Evolutionary conservation across 1,140 invertebrate genomes (phyloP), one percentile per base, ranked within the genome.

Genomic region (Paraescarpia echinospica): DNA sequence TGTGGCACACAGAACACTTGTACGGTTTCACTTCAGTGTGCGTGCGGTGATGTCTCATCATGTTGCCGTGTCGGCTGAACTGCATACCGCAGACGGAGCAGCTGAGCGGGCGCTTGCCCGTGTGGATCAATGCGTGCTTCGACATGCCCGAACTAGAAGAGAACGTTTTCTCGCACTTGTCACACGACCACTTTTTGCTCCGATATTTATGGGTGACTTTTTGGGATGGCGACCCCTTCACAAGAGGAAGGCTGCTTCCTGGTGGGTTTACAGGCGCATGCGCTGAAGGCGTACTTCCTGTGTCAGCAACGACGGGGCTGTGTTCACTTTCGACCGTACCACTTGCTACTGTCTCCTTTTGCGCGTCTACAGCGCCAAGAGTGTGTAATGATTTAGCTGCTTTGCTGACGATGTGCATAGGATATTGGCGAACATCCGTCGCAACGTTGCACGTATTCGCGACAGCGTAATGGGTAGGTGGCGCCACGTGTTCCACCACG

Each of bases 21-120:
- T 95, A 94, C 4, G 96, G 96, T 93, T 96, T 96, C 92, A 95
- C 95, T 35, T 95, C 96, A 5, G 95, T 95, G 95, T 99, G 99
- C 0, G 98, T 99, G 94, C 99, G 98, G 97, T 99, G 98, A 95
- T 99, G 98, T 93, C 99, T 99, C 96, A 99, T 99, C 94, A 99
- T 96, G 95, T 99, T 98, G 95, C 99, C 98, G 95, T 98, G 99
- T 95, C 98, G 97, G 35, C 98, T 98, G 96, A 99, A 99, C 91
- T 98, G 98, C 22, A 99, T 97, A 94, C 98, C 98, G 95, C 98
- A 99, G 95, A 98, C 97, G 95, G 98, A 98, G 95, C 98, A 99
- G 89, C 97, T 97, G 95, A 98, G 99, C 0, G 98, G 98, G 89
- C 96, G 97, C 95, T 97, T 96, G 6, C 97, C 97, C 22, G 96